phyloP scores from a whole-genome alignment of 2,888 invertebrate genomes.

The Dicyrtomina minuta region DNA sequence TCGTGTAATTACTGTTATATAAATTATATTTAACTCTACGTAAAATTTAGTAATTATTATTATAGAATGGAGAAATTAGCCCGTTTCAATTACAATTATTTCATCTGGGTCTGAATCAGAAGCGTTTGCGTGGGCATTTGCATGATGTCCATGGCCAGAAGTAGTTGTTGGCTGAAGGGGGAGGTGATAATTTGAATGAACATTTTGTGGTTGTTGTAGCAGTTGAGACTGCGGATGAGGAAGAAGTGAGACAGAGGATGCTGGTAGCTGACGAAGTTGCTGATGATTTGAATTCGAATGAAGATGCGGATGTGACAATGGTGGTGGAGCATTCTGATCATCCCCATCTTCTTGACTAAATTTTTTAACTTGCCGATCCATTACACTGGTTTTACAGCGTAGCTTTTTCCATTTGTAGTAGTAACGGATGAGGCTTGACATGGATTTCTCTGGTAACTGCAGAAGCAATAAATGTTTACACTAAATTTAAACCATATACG shows the following conservation, averaged over 20 bases:
- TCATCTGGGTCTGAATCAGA: constrained; percentile 43
- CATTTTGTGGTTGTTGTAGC: not conserved
- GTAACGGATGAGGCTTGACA: constrained; percentile 92
- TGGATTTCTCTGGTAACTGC: constrained; percentile 94
- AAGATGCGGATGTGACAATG: constrained; percentile 2
- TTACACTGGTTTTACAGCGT: constrained; percentile 83
- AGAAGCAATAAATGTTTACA: constrained; percentile 53
- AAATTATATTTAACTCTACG: too few species aligned
- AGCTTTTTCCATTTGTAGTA: constrained; percentile 99
- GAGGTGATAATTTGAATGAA: constrained; percentile 4
- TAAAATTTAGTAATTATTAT: constrained; percentile 5
- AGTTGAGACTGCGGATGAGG: constrained; percentile 9
- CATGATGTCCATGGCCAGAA: not conserved
- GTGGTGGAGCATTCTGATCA: constrained; percentile 34
- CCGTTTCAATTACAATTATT: constrained; percentile 39
- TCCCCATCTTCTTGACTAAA: constrained; percentile 55
- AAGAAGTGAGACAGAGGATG: not conserved
- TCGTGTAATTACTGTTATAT: too few species aligned
- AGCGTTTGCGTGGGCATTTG: not conserved
- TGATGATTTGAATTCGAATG: constrained; percentile 26
- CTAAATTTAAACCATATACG: not conserved
- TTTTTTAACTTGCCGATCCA: constrained; percentile 81
- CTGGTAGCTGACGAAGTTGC: constrained; percentile 20
- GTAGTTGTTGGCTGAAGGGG: constrained; percentile 14
- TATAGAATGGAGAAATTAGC: constrained; percentile 17